Evolutionary conservation across 2,113 vertebrate genomes (phyloP).

Genomic region (Pteropus alecto): DNA sequence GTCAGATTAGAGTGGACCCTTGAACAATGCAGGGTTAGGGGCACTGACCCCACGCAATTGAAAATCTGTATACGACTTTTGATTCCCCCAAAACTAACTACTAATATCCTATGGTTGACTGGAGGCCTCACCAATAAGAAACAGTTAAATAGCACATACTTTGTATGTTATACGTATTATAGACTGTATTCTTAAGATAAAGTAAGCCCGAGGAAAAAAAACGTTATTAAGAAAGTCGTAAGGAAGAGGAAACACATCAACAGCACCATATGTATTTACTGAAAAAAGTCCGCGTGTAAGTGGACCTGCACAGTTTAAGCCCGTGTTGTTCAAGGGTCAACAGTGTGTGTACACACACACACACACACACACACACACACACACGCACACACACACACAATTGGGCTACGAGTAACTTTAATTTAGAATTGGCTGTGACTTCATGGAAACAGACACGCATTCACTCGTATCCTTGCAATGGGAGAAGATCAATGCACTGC

Average conservation of each 20-base stretch:
- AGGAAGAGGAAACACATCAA: not conserved
- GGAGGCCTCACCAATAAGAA: not conserved
- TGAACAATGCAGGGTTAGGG: not conserved
- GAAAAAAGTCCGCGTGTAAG: not conserved
- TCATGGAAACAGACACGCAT: not conserved
- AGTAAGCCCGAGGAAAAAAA: not conserved
- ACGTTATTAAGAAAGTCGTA: not conserved
- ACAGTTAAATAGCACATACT: not conserved
- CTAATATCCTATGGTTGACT: not conserved
- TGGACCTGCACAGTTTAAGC: not conserved
- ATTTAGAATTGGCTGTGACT: not conserved
- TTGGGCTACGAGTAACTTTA: not conserved
- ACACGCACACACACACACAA: not conserved
- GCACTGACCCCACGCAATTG: not conserved
- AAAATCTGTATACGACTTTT: not conserved
- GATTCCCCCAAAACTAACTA: not conserved
- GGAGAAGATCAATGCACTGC: not conserved
- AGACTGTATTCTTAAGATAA: not conserved
- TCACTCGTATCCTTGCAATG: not conserved
- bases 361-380: no score
- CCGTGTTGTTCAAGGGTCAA: not conserved
- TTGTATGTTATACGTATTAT: not conserved
- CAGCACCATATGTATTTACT: not conserved
- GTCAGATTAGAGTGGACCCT: not conserved
- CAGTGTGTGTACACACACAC: no score